Percentiles rank a stretch among this genome's conserved stretches.
phyloP scores from a whole-genome alignment of 2,113 vertebrate species.

The Malurus melanocephalus region DNA sequence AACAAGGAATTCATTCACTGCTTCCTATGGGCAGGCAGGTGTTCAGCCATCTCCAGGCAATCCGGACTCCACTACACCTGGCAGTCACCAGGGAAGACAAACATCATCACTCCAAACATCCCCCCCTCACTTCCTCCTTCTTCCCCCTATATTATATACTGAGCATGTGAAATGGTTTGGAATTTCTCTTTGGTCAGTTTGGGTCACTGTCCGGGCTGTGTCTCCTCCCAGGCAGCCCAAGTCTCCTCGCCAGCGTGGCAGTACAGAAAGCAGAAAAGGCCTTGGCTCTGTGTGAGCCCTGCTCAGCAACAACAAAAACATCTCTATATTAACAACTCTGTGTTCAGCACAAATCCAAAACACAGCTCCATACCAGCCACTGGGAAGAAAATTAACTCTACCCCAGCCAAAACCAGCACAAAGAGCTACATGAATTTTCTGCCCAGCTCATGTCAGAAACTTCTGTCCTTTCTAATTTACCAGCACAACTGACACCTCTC shows the following conservation, averaged over 20 bases:
- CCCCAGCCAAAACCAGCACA: not conserved
- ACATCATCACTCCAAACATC: not conserved
- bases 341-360: not conserved
- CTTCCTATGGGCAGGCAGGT: not conserved
- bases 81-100: not conserved
- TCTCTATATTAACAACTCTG: not conserved
- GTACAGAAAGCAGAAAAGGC: not conserved
- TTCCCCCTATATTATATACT: not conserved
- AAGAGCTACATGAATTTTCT: not conserved
- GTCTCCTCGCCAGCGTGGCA: not conserved
- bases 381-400: not conserved
- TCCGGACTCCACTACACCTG: not conserved
- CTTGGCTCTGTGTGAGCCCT: not conserved
- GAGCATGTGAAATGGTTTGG: not conserved
- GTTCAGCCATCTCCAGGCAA: not conserved
- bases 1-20: not conserved
- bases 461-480: not conserved
- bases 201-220: not conserved
- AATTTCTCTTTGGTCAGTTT: not conserved
- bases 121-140: not conserved
- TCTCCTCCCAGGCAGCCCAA: not conserved
- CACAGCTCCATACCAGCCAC: not conserved
- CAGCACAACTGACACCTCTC: not conserved
- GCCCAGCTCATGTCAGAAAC: not conserved
- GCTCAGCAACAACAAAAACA: not conserved